Evolutionary conservation across 2,797 vertebrate species (phyloP).

Genomic region (Brachymystax lenok): DNA sequence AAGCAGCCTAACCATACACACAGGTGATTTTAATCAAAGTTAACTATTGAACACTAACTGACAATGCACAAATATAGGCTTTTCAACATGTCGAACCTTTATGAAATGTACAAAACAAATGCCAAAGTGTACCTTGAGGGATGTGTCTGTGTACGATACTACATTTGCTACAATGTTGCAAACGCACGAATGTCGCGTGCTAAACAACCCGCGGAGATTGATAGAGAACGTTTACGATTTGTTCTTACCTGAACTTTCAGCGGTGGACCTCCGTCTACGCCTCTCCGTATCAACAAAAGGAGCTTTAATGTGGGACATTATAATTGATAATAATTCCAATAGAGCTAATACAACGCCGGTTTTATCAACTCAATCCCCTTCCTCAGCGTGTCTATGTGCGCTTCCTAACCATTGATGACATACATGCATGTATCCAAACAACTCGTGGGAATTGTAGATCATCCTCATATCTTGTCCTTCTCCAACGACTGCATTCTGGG

Average conservation of each 20-base stretch:
- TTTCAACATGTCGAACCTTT: not conserved
- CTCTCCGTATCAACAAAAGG: slow-evolving; percentile 53
- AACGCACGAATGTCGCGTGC: not conserved
- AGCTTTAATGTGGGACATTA: slow-evolving; percentile 55
- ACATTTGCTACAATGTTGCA: not conserved
- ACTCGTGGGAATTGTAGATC: not conserved
- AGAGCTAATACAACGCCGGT: not conserved
- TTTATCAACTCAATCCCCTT: slow-evolving; percentile 15
- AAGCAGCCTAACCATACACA: not conserved
- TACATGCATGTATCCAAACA: not conserved
- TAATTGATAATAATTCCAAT: not conserved
- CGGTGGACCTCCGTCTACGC: slow-evolving; percentile 62
- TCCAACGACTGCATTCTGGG: slow-evolving; percentile 15
- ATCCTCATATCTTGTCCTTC: not conserved
- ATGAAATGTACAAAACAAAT: not conserved
- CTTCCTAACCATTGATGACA: no score
- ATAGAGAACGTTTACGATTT: not conserved
- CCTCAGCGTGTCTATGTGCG: not conserved
- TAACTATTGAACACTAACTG: not conserved
- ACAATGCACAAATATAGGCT: not conserved
- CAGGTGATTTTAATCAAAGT: not conserved
- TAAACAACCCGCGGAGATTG: not conserved
- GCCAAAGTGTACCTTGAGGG: not conserved
- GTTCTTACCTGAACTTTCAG: slow-evolving; percentile 66
- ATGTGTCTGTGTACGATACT: not conserved